These are phyloP conservation scores for Porites lutea DNA, from an alignment of 64 coral and sea anemone genomes.

Conservation along the genomic window DNA sequence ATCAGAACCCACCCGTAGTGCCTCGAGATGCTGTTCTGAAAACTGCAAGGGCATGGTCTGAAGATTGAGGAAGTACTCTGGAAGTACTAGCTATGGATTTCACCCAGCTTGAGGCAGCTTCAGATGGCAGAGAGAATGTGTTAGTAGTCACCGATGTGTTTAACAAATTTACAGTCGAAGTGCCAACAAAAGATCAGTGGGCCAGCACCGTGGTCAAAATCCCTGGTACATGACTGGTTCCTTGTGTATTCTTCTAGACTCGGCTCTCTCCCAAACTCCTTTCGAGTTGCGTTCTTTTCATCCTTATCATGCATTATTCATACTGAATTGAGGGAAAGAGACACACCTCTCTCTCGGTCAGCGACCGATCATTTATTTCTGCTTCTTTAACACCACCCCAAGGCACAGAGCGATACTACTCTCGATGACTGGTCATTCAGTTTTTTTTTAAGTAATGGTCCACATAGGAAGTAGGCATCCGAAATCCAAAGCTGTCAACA, in stretches of 20 bases:
- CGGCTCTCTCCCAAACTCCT: too few species aligned
- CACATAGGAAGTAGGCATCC: slow-evolving; percentile 29
- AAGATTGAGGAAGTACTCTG: slow-evolving; percentile 48
- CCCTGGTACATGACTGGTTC: background rate
- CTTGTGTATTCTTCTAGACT: background rate
- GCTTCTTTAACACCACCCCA: too few species aligned
- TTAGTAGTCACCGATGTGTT: slow-evolving; percentile 29
- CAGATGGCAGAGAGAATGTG: slow-evolving; percentile 45
- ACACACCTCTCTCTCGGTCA: too few species aligned
- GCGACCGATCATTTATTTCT: too few species aligned
- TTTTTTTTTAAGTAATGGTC: background rate
- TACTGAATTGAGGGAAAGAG: too few species aligned
- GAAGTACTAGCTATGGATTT: slow-evolving; percentile 73
- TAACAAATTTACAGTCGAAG: slow-evolving; percentile 31
- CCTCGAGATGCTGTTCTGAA: slow-evolving; percentile 17
- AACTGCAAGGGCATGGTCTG: slow-evolving; percentile 41
- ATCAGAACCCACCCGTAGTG: slow-evolving; percentile 9
- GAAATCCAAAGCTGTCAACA: slow-evolving; percentile 43
- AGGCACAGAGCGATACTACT: too few species aligned
- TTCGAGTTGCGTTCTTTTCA: too few species aligned
- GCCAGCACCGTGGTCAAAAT: slow-evolving; percentile 33
- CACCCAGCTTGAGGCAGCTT: slow-evolving; percentile 40
- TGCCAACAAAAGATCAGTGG: slow-evolving; percentile 18
- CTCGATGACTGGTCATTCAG: too few species aligned
- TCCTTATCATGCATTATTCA: too few species aligned